Percentiles rank a stretch among this genome's conserved stretches.
These are phyloP conservation scores for Urocyon cinereoargenteus DNA, from an alignment of 2,797 vertebrate genomes.

Conservation along the genomic window DNA sequence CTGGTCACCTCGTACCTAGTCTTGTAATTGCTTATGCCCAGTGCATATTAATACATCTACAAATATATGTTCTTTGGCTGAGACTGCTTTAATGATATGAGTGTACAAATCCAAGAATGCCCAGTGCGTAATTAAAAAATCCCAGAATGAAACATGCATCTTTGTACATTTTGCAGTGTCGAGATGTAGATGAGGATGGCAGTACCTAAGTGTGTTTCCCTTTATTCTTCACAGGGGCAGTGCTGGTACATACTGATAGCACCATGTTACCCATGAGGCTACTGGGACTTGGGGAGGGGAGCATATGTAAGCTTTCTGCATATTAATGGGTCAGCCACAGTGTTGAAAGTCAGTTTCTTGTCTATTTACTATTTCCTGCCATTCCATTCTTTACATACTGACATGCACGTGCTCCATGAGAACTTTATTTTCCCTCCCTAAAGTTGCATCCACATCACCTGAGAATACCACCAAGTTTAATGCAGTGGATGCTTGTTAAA, in stretches of 20 bases:
- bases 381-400: rapidly evolving
- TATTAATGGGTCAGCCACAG: neutral
- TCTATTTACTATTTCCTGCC: neutral
- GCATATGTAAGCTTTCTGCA: neutral
- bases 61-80: neutral
- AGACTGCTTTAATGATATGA: neutral
- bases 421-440: neutral
- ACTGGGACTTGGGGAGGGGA: neutral
- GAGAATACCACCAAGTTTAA: neutral
- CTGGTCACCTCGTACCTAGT: neutral
- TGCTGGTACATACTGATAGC: neutral
- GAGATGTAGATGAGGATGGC: neutral
- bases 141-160: neutral
- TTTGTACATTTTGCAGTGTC: neutral
- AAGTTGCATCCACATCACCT: rapidly evolving
- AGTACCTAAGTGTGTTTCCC: neutral
- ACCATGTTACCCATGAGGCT: rapidly evolving
- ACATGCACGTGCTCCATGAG: rapidly evolving
- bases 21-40: neutral
- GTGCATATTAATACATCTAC: neutral
- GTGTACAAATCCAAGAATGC: neutral
- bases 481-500: neutral
- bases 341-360: neutral
- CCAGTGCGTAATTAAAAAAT: neutral
- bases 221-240: neutral